Percentiles rank a stretch among this genome's conserved stretches.
These are phyloP conservation scores for Mythimna lalbum DNA, from an alignment of 2,888 invertebrate genomes.

Conservation along the genomic window DNA sequence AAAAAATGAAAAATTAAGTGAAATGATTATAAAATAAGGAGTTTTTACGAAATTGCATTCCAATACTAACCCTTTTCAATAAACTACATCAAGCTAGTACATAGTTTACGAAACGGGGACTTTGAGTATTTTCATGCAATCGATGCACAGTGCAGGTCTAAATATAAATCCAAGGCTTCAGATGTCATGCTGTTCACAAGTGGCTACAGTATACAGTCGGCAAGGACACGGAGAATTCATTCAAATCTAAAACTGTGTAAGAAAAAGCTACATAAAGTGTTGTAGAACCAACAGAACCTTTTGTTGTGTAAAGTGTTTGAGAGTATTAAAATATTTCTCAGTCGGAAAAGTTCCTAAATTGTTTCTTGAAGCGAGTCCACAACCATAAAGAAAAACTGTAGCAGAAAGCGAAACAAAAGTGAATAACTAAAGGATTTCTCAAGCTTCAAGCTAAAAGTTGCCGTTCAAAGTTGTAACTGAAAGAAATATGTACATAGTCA, in stretches of 20 bases:
- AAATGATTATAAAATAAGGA: conserved; percentile 68
- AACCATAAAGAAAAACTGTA: conserved; percentile 75
- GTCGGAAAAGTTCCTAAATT: conserved; percentile 53
- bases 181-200: conserved; percentile 66
- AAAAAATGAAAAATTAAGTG: not conserved
- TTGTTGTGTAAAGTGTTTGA: conserved; percentile 56
- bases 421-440: conserved; percentile 55
- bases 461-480: conserved; percentile 54
- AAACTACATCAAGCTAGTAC: conserved; percentile 65
- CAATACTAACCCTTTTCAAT: conserved; percentile 68
- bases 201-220: conserved; percentile 38
- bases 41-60: conserved; percentile 72
- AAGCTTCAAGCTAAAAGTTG: conserved; percentile 62
- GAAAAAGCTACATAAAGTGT: conserved; percentile 40
- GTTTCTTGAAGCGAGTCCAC: conserved; percentile 71
- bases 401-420: conserved; percentile 73
- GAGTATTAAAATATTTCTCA: conserved; percentile 49
- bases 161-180: conserved; percentile 51
- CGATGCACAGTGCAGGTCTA: conserved; percentile 65
- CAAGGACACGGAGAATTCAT: conserved; percentile 27
- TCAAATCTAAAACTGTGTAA: conserved; percentile 22
- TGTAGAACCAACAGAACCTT: conserved; percentile 51
- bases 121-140: conserved; percentile 67
- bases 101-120: conserved; percentile 69
- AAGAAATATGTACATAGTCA: conserved; percentile 54